phyloP scores from a whole-genome alignment of 2,888 invertebrate species.

The Habrosyne pyritoides region DNA sequence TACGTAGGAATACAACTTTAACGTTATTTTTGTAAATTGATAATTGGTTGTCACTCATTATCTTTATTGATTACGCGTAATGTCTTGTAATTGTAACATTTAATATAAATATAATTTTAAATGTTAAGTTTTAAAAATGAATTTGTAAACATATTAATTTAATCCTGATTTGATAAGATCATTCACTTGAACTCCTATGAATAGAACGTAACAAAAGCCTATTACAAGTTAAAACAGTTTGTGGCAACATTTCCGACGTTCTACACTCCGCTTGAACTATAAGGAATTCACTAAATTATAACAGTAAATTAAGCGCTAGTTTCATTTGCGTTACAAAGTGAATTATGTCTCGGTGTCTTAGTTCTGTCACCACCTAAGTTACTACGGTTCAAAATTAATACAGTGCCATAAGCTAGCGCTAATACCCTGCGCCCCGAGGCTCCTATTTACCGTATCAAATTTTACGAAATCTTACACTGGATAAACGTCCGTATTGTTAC shows the following conservation, averaged over 20 bases:
- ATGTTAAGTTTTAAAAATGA: no score
- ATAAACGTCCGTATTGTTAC: constrained; percentile 36
- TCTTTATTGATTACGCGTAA: no score
- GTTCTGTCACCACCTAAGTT: constrained; percentile 83
- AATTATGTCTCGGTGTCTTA: constrained; percentile 83
- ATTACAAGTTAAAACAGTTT: constrained; percentile 3
- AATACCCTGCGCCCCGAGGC: constrained; percentile 71
- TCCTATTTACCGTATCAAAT: constrained; percentile 78
- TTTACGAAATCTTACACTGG: constrained; percentile 45
- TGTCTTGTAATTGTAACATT: no score
- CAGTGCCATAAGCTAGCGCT: constrained; percentile 81
- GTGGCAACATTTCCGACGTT: constrained; percentile 22
- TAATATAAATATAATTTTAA: no score
- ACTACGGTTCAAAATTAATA: constrained; percentile 84
- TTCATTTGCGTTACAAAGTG: constrained; percentile 82
- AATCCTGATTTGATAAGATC: background rate
- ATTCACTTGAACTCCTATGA: background rate
- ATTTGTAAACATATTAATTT: background rate
- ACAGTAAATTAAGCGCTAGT: constrained; percentile 82
- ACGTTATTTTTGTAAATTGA: background rate
- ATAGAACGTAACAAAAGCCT: constrained; percentile 10
- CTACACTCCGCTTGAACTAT: constrained; percentile 50
- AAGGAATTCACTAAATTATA: constrained; percentile 82
- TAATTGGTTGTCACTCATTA: no score
- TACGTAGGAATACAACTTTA: no score